Evolutionary conservation across 2,888 invertebrate species (phyloP), one percentile per base, ranked within the genome.

Genomic region (Agrilus biguttatus): DNA sequence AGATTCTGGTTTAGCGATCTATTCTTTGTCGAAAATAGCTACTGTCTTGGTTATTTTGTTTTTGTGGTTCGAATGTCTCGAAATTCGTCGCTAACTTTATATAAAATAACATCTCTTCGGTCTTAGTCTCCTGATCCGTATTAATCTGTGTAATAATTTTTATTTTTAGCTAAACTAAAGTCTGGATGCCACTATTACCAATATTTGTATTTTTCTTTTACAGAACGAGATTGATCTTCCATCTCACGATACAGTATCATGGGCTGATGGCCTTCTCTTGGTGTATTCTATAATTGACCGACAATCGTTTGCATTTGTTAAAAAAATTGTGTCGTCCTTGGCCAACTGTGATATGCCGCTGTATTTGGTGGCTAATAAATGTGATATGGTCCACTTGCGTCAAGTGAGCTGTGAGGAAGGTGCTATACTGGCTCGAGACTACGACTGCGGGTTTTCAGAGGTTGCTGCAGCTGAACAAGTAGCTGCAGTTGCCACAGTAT

Each of bases 211-310:
- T 37, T 39, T 44, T 43, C 36, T 47, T 33, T 59, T 62, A 34
- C 67, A 87, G 85, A 77, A 72, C 51, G 73, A 75, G 48, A 78
- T 82, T 37, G 86, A 86, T 51, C 63, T 84, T 44, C 85, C 87
- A 8, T 53, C 62, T 33, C 40, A 63, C 13, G 89, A 89, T 36
- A 74, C 82, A 44, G 70, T 89, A 19, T 81, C 83, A 59, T 92
- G 91, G 91, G 91, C 90, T 0, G 92, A 93, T 61, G 91, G 90
- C 0, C 69, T 90, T 45, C 76, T 89, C 42, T 70, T 92, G 36
- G 86, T 92, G 23, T 93, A 91, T 66, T 89, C 92, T 40, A 88
- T 92, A 58, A 91, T 85, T 1, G 91, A 92, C 65, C 71, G 87
- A 39, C 73, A 75, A 49, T 88, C 89, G 21, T 89, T 91, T 66